Percentiles rank a stretch among this genome's conserved stretches.
Evolutionary conservation across 92 coral and sea anemone species (phyloP).

Genomic region (Umimayanthus kanabou): DNA sequence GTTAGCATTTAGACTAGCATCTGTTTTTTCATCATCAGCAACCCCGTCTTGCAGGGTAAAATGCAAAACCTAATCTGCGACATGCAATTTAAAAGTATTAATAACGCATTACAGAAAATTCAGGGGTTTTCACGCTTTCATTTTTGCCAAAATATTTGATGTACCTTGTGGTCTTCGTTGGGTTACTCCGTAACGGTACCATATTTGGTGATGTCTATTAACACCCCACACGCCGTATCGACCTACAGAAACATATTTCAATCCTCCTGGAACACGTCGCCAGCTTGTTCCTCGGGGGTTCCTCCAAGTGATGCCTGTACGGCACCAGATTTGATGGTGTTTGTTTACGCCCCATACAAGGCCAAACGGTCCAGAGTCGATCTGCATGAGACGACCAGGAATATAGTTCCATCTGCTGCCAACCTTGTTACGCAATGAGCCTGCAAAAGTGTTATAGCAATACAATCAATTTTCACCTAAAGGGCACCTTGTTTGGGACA

Average conservation of each 20-base stretch:
- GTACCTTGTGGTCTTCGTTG: constrained; percentile 32
- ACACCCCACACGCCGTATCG: constrained; percentile 39
- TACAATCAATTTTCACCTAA: background rate
- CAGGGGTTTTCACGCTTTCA: background rate
- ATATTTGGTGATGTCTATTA: constrained; percentile 19
- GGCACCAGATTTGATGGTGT: constrained; percentile 36
- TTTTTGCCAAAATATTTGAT: background rate
- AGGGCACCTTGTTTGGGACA: background rate
- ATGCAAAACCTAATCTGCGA: too few species aligned
- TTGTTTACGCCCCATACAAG: constrained; percentile 46
- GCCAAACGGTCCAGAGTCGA: constrained; percentile 66
- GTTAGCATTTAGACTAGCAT: too few species aligned
- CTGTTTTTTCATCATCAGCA: too few species aligned
- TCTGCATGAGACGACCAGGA: constrained; percentile 38
- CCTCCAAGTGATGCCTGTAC: constrained; percentile 47
- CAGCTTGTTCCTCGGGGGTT: constrained; percentile 28
- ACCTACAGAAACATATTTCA: constrained; percentile 34
- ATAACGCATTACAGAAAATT: too few species aligned
- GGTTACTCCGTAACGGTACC: constrained; percentile 33
- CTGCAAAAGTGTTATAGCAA: background rate
- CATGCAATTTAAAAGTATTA: too few species aligned
- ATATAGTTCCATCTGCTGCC: constrained; percentile 36
- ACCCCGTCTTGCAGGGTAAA: too few species aligned
- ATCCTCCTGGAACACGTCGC: constrained; percentile 39
- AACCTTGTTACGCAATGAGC: constrained; percentile 10